Percentiles rank a stretch among this genome's conserved stretches.
These are phyloP conservation scores for Eucera pruinosa DNA, from an alignment of 2,888 invertebrate genomes.

Conservation along the genomic window DNA sequence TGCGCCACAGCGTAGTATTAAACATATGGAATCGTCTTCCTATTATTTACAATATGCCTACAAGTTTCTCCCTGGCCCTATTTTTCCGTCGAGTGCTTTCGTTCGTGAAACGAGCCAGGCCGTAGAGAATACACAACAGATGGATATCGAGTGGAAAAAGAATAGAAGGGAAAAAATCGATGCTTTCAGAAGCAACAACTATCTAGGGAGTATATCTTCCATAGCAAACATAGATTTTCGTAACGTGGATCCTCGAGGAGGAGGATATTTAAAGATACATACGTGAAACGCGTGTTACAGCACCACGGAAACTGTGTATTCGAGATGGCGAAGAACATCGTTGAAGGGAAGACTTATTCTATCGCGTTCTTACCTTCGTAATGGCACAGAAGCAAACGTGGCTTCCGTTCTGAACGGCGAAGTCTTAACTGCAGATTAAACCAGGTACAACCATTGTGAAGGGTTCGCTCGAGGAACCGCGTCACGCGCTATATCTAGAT, in stretches of 20 bases:
- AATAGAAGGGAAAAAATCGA: background rate
- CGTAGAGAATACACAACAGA: background rate
- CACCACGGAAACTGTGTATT: conserved; percentile 68
- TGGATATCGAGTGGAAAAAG: background rate
- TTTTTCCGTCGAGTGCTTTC: background rate
- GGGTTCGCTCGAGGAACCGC: conserved; percentile 32
- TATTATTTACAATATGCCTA: too few relatives aligned
- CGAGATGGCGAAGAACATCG: conserved; percentile 2
- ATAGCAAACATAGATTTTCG: background rate
- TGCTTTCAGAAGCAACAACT: background rate
- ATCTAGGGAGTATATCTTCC: background rate
- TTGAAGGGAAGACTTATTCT: conserved; percentile 4
- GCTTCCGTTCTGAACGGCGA: conserved; percentile 43
- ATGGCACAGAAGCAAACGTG: conserved; percentile 39
- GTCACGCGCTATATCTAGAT: conserved; percentile 50
- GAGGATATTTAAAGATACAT: background rate
- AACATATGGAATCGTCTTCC: background rate
- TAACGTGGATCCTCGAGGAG: conserved; percentile 1
- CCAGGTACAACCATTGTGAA: conserved; percentile 68
- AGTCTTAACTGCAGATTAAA: conserved; percentile 66
- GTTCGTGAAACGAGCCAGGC: background rate
- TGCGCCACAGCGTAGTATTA: background rate
- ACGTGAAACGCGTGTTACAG: background rate
- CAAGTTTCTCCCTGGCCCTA: too few relatives aligned
- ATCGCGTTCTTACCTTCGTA: conserved; percentile 59